Base-by-base conservation (phyloP, 2,888 invertebrate species). In the Calliphora vomitoria region DNA sequence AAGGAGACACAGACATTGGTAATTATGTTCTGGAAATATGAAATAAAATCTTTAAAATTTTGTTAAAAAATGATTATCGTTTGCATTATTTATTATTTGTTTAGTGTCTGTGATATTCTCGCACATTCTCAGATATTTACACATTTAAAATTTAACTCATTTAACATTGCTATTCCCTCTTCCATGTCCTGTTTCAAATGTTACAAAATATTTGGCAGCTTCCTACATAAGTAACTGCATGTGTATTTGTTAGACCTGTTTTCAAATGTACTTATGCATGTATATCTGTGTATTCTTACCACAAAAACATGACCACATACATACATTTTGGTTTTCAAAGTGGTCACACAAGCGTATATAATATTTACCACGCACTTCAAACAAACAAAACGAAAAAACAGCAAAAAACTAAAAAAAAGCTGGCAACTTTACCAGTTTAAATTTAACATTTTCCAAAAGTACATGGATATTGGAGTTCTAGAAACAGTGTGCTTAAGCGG, bases 251-350 rank as follows among this genome's bases (percentile, higher is more conserved):
- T 79, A 47, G 79, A 38, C 13, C 41, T 55, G 25, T 60, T 44
- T 62, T 62, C 60, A 75, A 62, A 60, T 75, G 18, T 35, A 62
- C 60, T 62, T 62, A 11, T 13, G 8, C 50, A 38, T 35, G 25
- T 62, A 47, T 35, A 5, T 80, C 18, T 8, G 71, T 55, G 35
- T 20, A 8, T 47, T 18, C 53, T 2, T 18, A 79, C 85, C 85
- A 62, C 87, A 84, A 82, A 81, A 78, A 85, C 87, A 87, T 82
- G 35, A 87, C 87, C 87, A 64, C 85, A 82, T 81, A 78, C 84
- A 87, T 74, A 87, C 87, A 85, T 87, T 87, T 79, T 78, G 87
- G 87, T 82, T 87, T 72, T 82, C 88, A 83, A 86, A 88, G 86
- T 88, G 88, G 88, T 86, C 83, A 85, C 72, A 88, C 72, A 80